phyloP scores from a whole-genome alignment of 2,888 invertebrate genomes.

The Helicoverpa assulta region DNA sequence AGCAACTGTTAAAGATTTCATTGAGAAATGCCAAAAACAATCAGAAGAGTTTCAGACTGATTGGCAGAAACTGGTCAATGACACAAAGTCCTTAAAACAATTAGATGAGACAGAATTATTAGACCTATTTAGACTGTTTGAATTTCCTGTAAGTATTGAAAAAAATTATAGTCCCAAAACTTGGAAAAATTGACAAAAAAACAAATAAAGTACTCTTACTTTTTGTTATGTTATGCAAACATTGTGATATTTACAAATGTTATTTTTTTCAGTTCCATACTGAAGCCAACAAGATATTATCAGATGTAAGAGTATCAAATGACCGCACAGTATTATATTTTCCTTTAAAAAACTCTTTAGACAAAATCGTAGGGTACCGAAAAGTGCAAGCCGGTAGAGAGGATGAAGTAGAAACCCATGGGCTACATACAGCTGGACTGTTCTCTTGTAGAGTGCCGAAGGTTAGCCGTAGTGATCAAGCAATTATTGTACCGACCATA shows the following conservation, averaged over 20 bases:
- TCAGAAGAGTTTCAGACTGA: constrained; percentile 81
- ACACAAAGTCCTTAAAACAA: constrained; percentile 81
- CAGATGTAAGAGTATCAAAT: constrained; percentile 90
- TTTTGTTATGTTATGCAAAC: too few species aligned
- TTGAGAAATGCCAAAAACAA: constrained; percentile 76
- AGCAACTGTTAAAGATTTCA: constrained; percentile 76
- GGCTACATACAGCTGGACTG: constrained; percentile 81
- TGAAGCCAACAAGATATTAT: constrained; percentile 84
- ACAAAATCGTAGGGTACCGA: constrained; percentile 92
- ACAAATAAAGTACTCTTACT: too few species aligned
- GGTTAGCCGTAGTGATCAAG: constrained; percentile 80
- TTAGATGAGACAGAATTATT: constrained; percentile 83
- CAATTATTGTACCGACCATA: constrained; percentile 87
- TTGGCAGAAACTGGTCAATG: constrained; percentile 84
- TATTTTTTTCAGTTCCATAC: constrained; percentile 81
- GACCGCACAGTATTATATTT: constrained; percentile 91
- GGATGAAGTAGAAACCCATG: constrained; percentile 77
- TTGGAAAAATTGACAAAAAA: too few species aligned
- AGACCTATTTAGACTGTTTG: constrained; percentile 88
- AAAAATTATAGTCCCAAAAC: too few species aligned
- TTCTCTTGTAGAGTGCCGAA: constrained; percentile 81
- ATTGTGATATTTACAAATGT: neutral
- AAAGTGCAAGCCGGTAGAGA: constrained; percentile 85
- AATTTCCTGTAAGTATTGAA: constrained; percentile 88
- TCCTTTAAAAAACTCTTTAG: constrained; percentile 91